phyloP scores from a whole-genome alignment of 1,140 invertebrate species.

The Metaphire vulgaris region DNA sequence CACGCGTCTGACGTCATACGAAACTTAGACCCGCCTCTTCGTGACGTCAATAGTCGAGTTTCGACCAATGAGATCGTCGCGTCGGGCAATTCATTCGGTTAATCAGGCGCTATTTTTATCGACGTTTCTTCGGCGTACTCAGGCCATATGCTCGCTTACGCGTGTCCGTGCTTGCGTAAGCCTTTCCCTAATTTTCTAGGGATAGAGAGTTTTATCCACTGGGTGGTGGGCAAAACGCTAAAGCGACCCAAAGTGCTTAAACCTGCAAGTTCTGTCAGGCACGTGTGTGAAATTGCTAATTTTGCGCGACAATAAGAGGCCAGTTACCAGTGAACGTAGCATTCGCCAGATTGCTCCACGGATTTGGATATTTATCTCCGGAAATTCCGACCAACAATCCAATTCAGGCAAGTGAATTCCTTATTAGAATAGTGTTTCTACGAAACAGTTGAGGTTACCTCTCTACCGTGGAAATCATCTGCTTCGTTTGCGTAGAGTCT shows the following conservation, averaged over 20 bases:
- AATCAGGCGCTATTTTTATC: not conserved
- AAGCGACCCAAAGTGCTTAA: too few species aligned
- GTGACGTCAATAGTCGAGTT: not conserved
- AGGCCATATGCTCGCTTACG: not conserved
- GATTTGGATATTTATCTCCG: not conserved
- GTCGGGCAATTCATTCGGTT: not conserved
- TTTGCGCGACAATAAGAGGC: too few species aligned
- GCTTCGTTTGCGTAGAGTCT: too few species aligned
- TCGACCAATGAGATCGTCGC: not conserved
- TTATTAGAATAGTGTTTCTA: too few species aligned
- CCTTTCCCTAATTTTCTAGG: not conserved
- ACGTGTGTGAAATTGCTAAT: too few species aligned
- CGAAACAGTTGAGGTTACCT: too few species aligned
- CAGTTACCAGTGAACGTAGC: not conserved
- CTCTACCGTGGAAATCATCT: too few species aligned
- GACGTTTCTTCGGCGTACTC: not conserved
- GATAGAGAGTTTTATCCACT: not conserved
- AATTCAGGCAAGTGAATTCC: not conserved
- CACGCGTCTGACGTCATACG: not conserved
- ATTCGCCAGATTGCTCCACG: too few species aligned
- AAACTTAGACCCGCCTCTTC: not conserved
- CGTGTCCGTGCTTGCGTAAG: not conserved
- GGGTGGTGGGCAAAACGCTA: not conserved
- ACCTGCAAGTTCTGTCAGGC: too few species aligned
- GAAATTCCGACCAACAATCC: not conserved